Conservation (phyloP, 2,113 vertebrate genomes). For the Girardinichthys multiradiatus region DNA sequence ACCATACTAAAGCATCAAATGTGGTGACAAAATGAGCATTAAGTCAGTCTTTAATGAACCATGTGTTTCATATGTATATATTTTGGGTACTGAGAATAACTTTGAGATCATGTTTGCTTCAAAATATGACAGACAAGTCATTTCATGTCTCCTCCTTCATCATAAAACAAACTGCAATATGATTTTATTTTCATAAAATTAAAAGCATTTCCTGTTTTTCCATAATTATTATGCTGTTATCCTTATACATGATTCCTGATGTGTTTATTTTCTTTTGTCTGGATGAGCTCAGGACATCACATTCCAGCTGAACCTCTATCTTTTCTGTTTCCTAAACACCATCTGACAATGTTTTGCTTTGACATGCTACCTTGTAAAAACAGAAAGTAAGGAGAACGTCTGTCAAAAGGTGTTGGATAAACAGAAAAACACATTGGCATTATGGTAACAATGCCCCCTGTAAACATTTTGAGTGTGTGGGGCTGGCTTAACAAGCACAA, state of each 20-base stretch:
- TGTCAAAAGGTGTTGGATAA: neutral
- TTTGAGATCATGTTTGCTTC: neutral
- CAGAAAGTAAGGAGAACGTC: neutral
- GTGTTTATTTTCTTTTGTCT: neutral
- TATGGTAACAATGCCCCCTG: neutral
- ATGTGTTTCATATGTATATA: constrained; percentile 8
- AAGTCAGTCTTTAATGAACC: constrained; percentile 5
- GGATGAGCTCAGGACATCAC: neutral
- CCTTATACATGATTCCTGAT: too few relatives aligned
- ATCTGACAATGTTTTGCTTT: constrained; percentile 7
- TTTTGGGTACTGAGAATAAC: neutral
- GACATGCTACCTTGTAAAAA: constrained; percentile 6
- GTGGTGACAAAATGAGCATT: constrained; percentile 11
- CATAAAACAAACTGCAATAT: neutral
- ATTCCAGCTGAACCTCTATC: neutral
- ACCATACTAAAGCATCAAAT: neutral
- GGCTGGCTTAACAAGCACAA: neutral
- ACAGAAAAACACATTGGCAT: neutral
- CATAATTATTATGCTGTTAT: neutral
- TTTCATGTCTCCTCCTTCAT: too few relatives aligned
- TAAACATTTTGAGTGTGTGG: constrained; percentile 2
- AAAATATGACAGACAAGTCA: neutral
- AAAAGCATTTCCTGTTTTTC: neutral
- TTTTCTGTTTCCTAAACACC: constrained; percentile 38
- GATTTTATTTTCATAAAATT: neutral